phyloP scores from a whole-genome alignment of 1,140 invertebrate genomes.

The Battus philenor region DNA sequence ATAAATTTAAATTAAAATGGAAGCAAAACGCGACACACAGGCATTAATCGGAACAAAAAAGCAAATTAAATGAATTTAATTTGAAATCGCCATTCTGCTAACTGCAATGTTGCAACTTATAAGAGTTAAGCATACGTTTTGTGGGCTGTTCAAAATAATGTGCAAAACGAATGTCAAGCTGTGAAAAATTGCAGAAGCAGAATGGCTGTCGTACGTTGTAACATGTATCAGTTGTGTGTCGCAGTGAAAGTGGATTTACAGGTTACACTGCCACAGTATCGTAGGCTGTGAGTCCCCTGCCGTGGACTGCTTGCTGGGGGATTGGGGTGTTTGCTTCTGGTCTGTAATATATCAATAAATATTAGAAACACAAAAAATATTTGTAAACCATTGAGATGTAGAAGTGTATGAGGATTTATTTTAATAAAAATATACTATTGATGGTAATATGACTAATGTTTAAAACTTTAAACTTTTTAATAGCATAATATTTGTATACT shows the following conservation, averaged over 20 bases:
- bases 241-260: slow-evolving; percentile 78
- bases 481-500: no score
- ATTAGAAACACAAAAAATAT: not conserved
- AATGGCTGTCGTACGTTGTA: slow-evolving; percentile 28
- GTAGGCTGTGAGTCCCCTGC: slow-evolving; percentile 94
- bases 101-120: slow-evolving; percentile 17
- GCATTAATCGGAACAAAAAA: slow-evolving; percentile 32
- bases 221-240: slow-evolving; percentile 16
- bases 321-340: slow-evolving; percentile 87
- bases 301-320: slow-evolving; percentile 81
- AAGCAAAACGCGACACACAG: slow-evolving; percentile 50
- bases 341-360: slow-evolving; percentile 77
- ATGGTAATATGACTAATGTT: no score
- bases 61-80: no score
- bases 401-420: no score
- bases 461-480: no score
- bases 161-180: slow-evolving; percentile 4
- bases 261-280: slow-evolving; percentile 98
- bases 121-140: slow-evolving; percentile 1
- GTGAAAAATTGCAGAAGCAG: slow-evolving; percentile 25
- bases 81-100: slow-evolving; percentile 38
- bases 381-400: no score
- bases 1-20: slow-evolving; percentile 45
- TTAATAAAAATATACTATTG: no score
- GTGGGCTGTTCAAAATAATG: slow-evolving; percentile 7